Conservation (phyloP, 2,888 invertebrate genomes). For the Mesorhabditis spiculigera region DNA sequence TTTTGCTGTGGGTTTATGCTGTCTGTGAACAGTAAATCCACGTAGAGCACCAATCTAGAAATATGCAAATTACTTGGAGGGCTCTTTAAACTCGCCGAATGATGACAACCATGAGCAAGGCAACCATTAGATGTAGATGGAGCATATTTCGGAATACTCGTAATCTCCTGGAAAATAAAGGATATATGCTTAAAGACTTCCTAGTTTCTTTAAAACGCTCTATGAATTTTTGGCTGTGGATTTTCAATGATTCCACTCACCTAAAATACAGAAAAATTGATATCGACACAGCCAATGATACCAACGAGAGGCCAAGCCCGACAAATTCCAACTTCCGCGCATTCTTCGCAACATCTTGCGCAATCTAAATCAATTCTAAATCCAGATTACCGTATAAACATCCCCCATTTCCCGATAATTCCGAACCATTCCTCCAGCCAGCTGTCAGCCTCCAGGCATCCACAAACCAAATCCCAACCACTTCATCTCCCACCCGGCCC, state of each 20-base stretch:
- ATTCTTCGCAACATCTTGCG: constrained; percentile 81
- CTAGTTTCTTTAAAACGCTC: too few relatives aligned
- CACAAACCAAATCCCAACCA: neutral
- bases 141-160: constrained; percentile 63
- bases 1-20: constrained; percentile 53
- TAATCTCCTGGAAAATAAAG: constrained; percentile 58
- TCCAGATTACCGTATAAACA: neutral
- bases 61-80: neutral
- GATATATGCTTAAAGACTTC: too few relatives aligned
- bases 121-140: constrained; percentile 63
- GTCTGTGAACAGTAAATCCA: constrained; percentile 61
- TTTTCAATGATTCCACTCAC: constrained; percentile 62
- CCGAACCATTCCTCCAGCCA: neutral
- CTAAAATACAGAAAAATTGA: constrained; percentile 78
- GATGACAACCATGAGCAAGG: constrained; percentile 62
- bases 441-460: neutral
- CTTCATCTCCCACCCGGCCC: neutral
- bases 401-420: neutral
- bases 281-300: constrained; percentile 74
- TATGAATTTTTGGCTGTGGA: neutral
- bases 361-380: constrained; percentile 64
- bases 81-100: constrained; percentile 36
- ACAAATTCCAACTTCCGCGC: constrained; percentile 74
- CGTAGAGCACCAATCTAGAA: constrained; percentile 60
- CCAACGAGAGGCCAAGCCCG: constrained; percentile 76